Evolutionary conservation across 2,113 vertebrate genomes (phyloP).

Genomic region (Nycticryphes semicollaris): DNA sequence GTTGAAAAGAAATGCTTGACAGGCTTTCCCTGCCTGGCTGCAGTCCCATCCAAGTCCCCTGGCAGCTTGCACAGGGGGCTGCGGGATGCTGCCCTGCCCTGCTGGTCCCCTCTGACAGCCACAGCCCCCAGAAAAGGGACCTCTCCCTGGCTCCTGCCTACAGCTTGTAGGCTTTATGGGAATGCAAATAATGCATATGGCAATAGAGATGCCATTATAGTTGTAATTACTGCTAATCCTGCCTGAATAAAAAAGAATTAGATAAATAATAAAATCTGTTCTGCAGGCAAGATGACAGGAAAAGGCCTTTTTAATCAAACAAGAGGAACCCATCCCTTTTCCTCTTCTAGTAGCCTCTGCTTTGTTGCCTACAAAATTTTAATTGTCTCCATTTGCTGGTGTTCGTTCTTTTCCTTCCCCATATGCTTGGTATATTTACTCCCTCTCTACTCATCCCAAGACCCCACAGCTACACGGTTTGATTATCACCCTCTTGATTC

Average conservation of each 20-base stretch:
- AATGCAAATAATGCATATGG: background rate
- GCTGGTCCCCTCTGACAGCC: background rate
- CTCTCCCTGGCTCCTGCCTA: background rate
- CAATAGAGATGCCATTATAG: background rate
- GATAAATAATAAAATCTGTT: constrained; percentile 35
- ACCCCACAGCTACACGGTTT: background rate
- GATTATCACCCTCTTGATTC: background rate
- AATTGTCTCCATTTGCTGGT: background rate
- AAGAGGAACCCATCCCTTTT: constrained; percentile 13
- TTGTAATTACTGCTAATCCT: background rate
- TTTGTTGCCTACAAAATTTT: background rate
- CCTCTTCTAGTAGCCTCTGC: background rate
- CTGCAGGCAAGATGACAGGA: constrained; percentile 38
- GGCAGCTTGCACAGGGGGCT: background rate
- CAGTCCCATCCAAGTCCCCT: background rate
- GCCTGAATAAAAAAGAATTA: background rate
- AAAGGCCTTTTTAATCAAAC: constrained; percentile 16
- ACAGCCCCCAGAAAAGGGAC: background rate
- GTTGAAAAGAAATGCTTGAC: background rate
- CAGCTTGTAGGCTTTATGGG: background rate
- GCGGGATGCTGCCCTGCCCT: background rate
- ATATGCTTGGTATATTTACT: background rate
- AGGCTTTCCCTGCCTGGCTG: constrained; percentile 1
- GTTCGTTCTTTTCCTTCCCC: background rate
- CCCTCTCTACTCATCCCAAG: background rate